Evolutionary conservation across 2,113 vertebrate species (phyloP), one percentile per base, ranked within the genome.

Genomic region (Silurus glanis): DNA sequence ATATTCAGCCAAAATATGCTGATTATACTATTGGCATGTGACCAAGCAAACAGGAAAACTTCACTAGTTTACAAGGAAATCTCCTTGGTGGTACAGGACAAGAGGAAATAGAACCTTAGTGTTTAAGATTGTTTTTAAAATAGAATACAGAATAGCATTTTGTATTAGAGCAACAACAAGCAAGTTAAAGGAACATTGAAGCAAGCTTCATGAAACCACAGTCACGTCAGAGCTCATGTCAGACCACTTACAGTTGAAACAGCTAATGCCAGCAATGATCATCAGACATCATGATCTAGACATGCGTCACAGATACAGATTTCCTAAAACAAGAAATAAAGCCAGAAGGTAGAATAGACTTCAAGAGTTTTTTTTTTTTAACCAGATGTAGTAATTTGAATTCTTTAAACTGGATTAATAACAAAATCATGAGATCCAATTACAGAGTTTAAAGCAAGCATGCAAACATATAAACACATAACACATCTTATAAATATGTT

Each of bases 361-460:
- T 53, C 9, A 21, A 80, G 14, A 12, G 19, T 23, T 49, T 23
- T 72, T 37, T 12, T 67, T 2, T 23, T 17, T 6, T 7, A 49
- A 55, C 58, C 58, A 21, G 76, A 78, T 25, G 75, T 14, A 58
- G 25, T 6, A 4, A 37, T 79, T 9, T 8, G 0, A 80, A 45
- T 45, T 19, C 25, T 37, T 37, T 80, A 23, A 45, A 12, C 8
- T 3, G 2, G 28, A 47, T 59, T 59, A 79, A 71, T 45, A 72
- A 83, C 83, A 82, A 71, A 88, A 78, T 69, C 2, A 45, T 5
- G 55, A 67, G 45, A 86, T 58, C 16, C n/a, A 72, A 47, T 71
- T 9, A 25, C 8, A 55, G 17, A 69, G 28, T 55, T 62, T 67
- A 59, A 28, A 56, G 17, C 17, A 72, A 58, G 45, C 12, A 62